Evolutionary conservation across 2,888 invertebrate species (phyloP).

Genomic region (Dascillus cervinus): DNA sequence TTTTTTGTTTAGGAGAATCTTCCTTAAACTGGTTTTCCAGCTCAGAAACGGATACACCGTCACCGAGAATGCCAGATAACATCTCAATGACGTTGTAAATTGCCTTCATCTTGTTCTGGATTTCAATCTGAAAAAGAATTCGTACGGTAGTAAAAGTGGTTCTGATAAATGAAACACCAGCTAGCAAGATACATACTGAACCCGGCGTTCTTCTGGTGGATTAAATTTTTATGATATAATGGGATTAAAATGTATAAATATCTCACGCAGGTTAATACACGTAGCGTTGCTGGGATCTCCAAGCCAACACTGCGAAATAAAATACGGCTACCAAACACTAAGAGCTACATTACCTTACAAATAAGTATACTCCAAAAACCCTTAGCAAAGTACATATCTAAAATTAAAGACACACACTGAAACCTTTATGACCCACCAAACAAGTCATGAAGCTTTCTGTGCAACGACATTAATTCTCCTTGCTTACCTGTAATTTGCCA

Average conservation of each 20-base stretch:
- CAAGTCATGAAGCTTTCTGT: too few relatives aligned
- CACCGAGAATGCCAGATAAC: conserved; percentile 77
- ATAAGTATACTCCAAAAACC: too few relatives aligned
- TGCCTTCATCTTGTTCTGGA: conserved; percentile 71
- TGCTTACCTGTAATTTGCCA: conserved; percentile 74
- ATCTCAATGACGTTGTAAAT: conserved; percentile 84
- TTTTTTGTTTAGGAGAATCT: conserved; percentile 17
- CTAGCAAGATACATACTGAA: conserved; percentile 32
- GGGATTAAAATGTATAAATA: conserved; percentile 24
- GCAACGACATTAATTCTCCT: too few relatives aligned
- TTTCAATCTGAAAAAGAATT: conserved; percentile 55
- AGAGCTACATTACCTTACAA: too few relatives aligned
- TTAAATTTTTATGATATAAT: conserved; percentile 24
- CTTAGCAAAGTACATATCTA: too few relatives aligned
- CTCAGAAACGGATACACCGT: conserved; percentile 48
- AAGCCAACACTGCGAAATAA: conserved; percentile 33
- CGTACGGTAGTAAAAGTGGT: conserved; percentile 6
- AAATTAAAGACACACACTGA: too few relatives aligned
- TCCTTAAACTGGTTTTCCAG: conserved; percentile 30
- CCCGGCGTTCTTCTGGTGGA: conserved; percentile 17
- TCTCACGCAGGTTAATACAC: conserved; percentile 20
- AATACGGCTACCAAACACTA: conserved; percentile 31
- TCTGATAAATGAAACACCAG: conserved; percentile 8
- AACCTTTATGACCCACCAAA: too few relatives aligned
- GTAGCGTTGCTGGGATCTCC: conserved; percentile 21